Conservation (phyloP, 2,113 vertebrate genomes). For the Todiramphus saurophagus region DNA sequence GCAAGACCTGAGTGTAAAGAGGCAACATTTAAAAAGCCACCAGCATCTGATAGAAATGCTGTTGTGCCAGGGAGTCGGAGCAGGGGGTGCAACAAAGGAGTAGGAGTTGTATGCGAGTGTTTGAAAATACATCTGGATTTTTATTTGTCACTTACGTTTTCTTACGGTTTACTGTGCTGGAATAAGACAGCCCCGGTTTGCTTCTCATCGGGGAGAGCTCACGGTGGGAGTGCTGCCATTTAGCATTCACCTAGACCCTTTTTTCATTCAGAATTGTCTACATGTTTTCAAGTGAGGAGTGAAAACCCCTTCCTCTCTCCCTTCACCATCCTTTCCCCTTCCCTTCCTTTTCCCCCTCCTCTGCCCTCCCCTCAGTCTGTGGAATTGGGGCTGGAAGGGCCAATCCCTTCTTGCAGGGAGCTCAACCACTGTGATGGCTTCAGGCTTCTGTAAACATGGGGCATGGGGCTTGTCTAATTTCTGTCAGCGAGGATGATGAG, state of each 20-base stretch:
- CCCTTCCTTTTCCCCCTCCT: neutral
- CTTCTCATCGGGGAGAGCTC: neutral
- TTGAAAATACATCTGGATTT: neutral
- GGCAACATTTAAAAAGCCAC: neutral
- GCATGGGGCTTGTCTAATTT: neutral
- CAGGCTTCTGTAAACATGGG: neutral
- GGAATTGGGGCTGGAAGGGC: neutral
- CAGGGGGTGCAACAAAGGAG: neutral
- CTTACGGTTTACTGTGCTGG: accelerated
- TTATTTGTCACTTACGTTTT: neutral
- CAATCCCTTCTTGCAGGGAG: accelerated
- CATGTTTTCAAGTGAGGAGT: neutral
- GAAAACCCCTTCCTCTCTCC: neutral
- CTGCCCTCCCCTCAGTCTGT: accelerated
- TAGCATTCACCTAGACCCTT: accelerated
- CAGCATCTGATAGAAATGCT: neutral
- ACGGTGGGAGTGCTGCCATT: accelerated
- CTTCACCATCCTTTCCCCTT: neutral
- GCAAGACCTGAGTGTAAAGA: neutral
- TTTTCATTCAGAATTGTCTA: neutral
- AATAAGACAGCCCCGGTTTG: neutral
- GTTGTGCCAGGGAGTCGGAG: neutral
- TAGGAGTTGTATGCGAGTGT: neutral
- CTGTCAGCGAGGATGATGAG: neutral
- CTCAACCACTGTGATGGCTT: neutral